These are phyloP conservation scores for Bilobella aurantiaca DNA, from an alignment of 1,140 invertebrate genomes.

Conservation along the genomic window DNA sequence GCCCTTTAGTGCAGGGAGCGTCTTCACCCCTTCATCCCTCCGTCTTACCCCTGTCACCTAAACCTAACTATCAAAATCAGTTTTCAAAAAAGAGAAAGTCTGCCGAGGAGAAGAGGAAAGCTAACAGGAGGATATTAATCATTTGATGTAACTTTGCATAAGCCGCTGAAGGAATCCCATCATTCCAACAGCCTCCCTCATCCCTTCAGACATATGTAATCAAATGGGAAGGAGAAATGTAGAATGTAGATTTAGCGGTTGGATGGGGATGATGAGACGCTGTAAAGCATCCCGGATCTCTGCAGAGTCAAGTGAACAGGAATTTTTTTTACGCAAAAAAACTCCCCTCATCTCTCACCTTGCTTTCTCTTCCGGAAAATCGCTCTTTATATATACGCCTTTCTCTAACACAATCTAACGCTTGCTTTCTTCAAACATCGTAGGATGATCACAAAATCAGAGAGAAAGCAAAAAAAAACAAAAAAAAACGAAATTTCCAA, in stretches of 20 bases:
- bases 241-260: conserved; percentile 8
- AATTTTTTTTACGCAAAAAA: too few species aligned
- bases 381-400: background rate
- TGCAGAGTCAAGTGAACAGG: conserved; percentile 1
- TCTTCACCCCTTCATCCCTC: background rate
- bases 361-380: background rate
- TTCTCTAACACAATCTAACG: background rate
- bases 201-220: conserved; percentile 5
- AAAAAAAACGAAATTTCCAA: too few species aligned
- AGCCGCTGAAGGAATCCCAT: background rate
- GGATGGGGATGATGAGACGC: background rate
- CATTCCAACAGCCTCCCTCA: background rate
- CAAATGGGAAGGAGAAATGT: background rate
- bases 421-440: background rate
- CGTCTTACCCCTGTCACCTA: background rate
- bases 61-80: conserved; percentile 7
- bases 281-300: too few species aligned
- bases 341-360: background rate
- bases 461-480: too few species aligned
- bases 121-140: conserved; percentile 9
- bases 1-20: background rate
- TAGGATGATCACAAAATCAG: too few species aligned
- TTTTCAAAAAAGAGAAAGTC: too few species aligned
- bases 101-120: too few species aligned
- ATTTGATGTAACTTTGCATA: conserved; percentile 1